These are phyloP conservation scores for Spizella passerina DNA, from an alignment of 2,797 vertebrate genomes.

Conservation along the genomic window DNA sequence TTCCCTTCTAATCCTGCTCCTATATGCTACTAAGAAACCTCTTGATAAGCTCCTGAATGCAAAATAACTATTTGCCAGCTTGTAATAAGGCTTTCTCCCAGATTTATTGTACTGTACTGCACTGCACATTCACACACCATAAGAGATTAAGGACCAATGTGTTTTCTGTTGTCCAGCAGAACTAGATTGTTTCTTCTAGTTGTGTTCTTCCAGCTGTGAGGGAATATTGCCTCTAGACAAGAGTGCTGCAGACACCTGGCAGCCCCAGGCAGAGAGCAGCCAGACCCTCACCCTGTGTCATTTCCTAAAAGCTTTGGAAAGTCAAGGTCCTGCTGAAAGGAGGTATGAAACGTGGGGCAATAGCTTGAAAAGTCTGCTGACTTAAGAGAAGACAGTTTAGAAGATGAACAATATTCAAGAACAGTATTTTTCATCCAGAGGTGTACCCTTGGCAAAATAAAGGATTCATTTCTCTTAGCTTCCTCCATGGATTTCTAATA, in stretches of 20 bases:
- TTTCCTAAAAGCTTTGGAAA: background rate
- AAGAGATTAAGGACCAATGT: background rate
- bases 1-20: background rate
- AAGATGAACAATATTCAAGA: background rate
- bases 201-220: background rate
- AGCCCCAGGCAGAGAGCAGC: background rate
- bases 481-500: background rate
- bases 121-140: background rate
- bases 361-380: background rate
- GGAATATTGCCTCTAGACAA: background rate
- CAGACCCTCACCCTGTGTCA: background rate
- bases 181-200: background rate
- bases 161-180: background rate
- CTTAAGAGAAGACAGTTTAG: background rate
- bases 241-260: background rate
- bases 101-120: background rate
- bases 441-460: background rate
- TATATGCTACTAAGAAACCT: background rate
- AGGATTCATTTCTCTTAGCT: background rate
- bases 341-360: rapidly evolving
- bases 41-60: background rate
- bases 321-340: background rate
- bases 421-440: background rate
- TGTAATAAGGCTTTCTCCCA: background rate
- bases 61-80: background rate